Evolutionary conservation across 1,140 invertebrate genomes (phyloP).

Genomic region (Drosophila trapezifrons): DNA sequence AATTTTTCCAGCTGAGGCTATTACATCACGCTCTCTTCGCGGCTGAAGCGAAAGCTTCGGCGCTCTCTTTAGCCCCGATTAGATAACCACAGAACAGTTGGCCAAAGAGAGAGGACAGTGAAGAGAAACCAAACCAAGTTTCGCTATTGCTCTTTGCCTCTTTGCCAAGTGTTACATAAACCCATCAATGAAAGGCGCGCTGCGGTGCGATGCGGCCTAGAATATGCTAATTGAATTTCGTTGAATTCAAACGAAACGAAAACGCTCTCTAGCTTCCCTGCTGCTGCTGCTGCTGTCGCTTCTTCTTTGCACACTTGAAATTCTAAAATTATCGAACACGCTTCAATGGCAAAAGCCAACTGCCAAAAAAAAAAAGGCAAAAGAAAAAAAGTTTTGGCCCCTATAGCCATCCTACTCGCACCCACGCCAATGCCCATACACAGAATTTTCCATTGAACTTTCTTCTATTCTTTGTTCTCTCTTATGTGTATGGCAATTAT

Average conservation of each 20-base stretch:
- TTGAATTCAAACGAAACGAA: constrained; percentile 23
- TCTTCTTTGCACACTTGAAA: constrained; percentile 55
- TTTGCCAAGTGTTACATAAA: constrained; percentile 66
- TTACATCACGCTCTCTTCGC: constrained; percentile 65
- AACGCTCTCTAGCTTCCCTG: constrained; percentile 1
- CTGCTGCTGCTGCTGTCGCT: constrained; percentile 15
- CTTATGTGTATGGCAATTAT: constrained; percentile 28
- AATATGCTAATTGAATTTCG: constrained; percentile 65
- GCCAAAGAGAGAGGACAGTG: constrained; percentile 11
- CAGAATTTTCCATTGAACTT: constrained; percentile 37
- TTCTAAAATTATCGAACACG: constrained; percentile 68
- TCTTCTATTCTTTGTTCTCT: constrained; percentile 23
- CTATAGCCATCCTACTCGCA: constrained; percentile 33
- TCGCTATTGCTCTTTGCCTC: constrained; percentile 8
- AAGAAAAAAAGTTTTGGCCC: constrained; percentile 19
- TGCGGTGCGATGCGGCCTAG: constrained; percentile 29
- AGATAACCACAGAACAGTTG: constrained; percentile 35
- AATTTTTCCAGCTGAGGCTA: constrained; percentile 43
- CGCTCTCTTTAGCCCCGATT: constrained; percentile 26
- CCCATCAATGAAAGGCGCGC: constrained; percentile 51
- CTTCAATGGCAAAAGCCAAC: constrained; percentile 55
- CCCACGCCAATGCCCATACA: constrained; percentile 6
- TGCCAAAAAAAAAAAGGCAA: constrained; percentile 25
- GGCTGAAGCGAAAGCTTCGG: constrained; percentile 21
- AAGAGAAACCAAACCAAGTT: constrained; percentile 14